Evolutionary conservation across 1,140 invertebrate genomes (phyloP).

Genomic region (Macrosteles quadrilineatus): DNA sequence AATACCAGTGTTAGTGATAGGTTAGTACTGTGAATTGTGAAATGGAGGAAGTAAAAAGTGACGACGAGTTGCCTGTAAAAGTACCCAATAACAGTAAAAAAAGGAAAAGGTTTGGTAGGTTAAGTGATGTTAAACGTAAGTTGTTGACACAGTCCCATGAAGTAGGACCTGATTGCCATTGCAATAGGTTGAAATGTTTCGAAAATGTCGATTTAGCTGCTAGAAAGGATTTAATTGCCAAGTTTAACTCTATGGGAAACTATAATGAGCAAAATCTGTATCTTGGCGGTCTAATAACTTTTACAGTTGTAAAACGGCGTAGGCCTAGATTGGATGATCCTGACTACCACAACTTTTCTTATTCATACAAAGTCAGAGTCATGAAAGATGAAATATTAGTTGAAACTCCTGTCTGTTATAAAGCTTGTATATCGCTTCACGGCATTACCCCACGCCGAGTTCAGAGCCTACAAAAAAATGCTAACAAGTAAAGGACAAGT

Average conservation of each 20-base stretch:
- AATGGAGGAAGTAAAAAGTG: too few relatives aligned
- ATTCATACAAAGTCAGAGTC: slow-evolving; percentile 17
- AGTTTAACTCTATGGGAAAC: too few relatives aligned
- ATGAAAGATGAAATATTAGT: background rate
- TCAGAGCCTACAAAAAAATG: background rate
- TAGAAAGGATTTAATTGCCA: too few relatives aligned
- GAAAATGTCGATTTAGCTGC: slow-evolving; percentile 5
- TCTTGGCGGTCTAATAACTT: too few relatives aligned
- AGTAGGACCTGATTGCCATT: too few relatives aligned
- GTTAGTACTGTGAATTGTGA: too few relatives aligned
- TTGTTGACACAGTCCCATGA: too few relatives aligned
- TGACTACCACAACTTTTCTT: slow-evolving; percentile 28
- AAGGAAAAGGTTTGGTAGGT: background rate
- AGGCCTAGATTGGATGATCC: slow-evolving; percentile 24
- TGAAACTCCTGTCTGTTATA: background rate
- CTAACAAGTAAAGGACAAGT: background rate
- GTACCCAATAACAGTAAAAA: background rate
- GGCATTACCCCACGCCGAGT: background rate
- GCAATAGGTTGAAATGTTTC: slow-evolving; percentile 36
- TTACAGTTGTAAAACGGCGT: too few relatives aligned
- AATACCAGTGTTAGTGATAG: too few relatives aligned
- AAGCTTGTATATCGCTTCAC: background rate
- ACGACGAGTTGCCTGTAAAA: too few relatives aligned
- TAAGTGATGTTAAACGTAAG: too few relatives aligned
- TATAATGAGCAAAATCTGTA: too few relatives aligned